A percentile compares a stretch with the other conserved stretches of the same genome.
Conservation (phyloP, 2,888 invertebrate genomes). For the Leucania comma region DNA sequence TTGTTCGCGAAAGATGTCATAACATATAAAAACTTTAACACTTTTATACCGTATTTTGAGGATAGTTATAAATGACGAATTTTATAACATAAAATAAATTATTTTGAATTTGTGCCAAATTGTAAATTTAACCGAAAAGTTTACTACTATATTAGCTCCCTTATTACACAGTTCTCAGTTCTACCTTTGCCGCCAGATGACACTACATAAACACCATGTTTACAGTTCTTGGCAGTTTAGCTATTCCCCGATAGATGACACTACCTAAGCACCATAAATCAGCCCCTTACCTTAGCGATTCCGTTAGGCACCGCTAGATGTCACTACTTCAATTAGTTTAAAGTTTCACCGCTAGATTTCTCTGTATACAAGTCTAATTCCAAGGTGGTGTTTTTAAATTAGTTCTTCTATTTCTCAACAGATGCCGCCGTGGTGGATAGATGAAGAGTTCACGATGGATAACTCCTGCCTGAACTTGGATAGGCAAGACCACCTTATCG, state of each 20-base stretch:
- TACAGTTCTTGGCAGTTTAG: not conserved
- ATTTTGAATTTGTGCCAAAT: no score
- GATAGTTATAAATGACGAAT: no score
- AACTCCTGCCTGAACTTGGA: constrained; percentile 88
- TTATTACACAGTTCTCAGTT: no score
- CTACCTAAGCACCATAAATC: no score
- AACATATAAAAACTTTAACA: no score
- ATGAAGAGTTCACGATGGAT: constrained; percentile 84
- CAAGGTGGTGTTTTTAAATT: not conserved
- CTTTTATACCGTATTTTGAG: no score
- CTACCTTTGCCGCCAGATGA: not conserved
- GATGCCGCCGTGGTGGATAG: constrained; percentile 86
- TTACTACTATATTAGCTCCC: no score
- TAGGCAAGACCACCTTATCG: constrained; percentile 85
- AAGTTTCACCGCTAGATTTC: constrained; percentile 13
- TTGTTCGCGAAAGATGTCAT: no score
- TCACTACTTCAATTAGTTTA: not conserved
- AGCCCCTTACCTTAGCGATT: not conserved
- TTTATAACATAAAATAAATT: no score
- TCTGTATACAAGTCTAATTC: not conserved
- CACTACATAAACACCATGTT: not conserved
- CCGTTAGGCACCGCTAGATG: not conserved
- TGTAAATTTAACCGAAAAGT: no score
- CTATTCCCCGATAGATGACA: constrained; percentile 9
- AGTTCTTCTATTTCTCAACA: constrained; percentile 59